Conservation (phyloP, 2,113 vertebrate species). For the Eclectus roratus region DNA sequence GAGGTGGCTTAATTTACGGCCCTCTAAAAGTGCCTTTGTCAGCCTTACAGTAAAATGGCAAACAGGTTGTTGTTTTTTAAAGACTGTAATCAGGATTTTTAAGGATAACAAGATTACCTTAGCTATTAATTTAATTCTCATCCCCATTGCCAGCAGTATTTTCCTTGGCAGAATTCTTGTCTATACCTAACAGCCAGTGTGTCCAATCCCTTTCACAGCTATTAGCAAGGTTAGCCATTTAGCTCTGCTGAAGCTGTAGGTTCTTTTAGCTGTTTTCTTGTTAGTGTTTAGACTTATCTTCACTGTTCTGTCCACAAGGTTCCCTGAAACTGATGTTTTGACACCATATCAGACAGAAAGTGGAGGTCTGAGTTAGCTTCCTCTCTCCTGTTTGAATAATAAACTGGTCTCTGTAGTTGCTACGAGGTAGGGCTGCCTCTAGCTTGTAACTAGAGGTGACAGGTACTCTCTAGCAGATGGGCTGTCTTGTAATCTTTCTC, state of each 20-base stretch:
- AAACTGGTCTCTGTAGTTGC: constrained; percentile 68
- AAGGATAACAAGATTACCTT: constrained; percentile 4
- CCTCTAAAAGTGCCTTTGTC: background rate
- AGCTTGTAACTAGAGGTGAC: constrained; percentile 63
- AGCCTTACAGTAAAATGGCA: background rate
- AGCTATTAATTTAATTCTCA: background rate
- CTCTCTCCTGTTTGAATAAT: constrained; percentile 65
- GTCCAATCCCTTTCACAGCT: constrained; percentile 15
- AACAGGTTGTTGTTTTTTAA: background rate
- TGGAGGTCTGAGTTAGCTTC: constrained; percentile 43
- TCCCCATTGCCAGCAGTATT: background rate
- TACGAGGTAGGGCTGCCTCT: constrained; percentile 40
- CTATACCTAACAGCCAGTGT: constrained; percentile 13
- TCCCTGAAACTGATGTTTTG: constrained; percentile 66
- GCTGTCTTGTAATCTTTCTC: constrained; percentile 56
- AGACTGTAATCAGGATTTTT: background rate
- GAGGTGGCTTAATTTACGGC: background rate
- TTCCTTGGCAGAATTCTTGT: constrained; percentile 28
- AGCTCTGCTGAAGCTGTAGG: constrained; percentile 16
- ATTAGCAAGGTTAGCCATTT: constrained; percentile 32
- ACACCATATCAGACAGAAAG: constrained; percentile 50
- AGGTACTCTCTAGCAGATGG: constrained; percentile 54
- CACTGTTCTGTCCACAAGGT: constrained; percentile 10
- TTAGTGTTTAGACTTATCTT: constrained; percentile 50
- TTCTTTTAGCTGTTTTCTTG: constrained; percentile 40